A percentile compares a stretch with the other conserved stretches of the same genome.
phyloP scores from a whole-genome alignment of 2,113 vertebrate species.

The Recurvirostra avosetta region DNA sequence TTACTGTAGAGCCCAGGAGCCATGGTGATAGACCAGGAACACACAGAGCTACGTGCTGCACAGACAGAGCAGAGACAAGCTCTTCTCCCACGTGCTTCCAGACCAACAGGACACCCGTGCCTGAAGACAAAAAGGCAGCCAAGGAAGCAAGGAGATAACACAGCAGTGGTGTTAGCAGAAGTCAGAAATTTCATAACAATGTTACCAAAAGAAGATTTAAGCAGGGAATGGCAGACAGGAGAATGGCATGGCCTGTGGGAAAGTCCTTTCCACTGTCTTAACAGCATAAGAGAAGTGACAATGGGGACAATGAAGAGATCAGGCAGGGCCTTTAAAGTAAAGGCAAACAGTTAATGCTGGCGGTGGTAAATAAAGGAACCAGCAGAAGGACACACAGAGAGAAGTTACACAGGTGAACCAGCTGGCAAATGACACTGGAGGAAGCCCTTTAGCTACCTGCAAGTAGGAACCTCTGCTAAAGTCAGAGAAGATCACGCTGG shows the following conservation, averaged over 20 bases:
- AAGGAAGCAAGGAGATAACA: neutral
- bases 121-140: neutral
- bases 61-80: neutral
- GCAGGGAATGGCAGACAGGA: neutral
- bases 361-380: neutral
- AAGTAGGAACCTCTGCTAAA: neutral
- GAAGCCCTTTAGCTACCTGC: neutral
- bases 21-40: neutral
- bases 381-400: neutral
- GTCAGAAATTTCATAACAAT: neutral
- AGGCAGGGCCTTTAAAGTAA: neutral
- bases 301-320: neutral
- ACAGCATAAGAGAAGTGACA: neutral
- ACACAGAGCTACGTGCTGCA: fast-evolving
- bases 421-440: neutral
- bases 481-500: fast-evolving
- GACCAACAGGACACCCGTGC: neutral
- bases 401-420: neutral
- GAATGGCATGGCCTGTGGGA: neutral
- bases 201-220: neutral
- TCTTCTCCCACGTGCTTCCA: fast-evolving
- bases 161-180: neutral
- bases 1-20: neutral
- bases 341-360: neutral
- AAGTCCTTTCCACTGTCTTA: neutral